Evolutionary conservation across 1,140 invertebrate species (phyloP).

Genomic region (Micrasema minimum): DNA sequence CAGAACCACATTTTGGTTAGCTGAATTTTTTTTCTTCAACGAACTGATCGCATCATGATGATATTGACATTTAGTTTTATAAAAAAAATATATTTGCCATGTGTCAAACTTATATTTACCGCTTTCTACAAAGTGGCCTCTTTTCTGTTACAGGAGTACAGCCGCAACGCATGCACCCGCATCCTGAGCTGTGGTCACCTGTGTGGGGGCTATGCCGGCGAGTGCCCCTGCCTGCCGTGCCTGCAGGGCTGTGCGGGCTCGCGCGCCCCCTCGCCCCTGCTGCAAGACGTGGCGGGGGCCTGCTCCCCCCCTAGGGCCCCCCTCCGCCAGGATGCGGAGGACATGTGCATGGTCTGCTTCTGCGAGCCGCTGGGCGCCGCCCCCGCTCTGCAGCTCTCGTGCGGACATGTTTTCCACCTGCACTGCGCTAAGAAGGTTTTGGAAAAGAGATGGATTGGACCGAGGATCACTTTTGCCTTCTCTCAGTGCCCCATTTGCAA

Average conservation of each 20-base stretch:
- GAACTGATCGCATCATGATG: no score
- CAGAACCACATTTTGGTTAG: no score
- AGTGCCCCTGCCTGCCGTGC: constrained; percentile 88
- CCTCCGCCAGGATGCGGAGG: constrained; percentile 95
- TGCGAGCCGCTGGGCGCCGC: constrained; percentile 94
- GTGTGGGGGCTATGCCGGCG: constrained; percentile 90
- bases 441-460: constrained; percentile 90
- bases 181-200: constrained; percentile 89
- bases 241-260: constrained; percentile 81
- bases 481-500: constrained; percentile 97
- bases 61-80: no score
- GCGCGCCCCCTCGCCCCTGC: constrained; percentile 62
- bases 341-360: constrained; percentile 99
- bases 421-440: constrained; percentile 92
- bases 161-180: constrained; percentile 85
- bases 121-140: no score
- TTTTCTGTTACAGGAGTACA: constrained; percentile 79
- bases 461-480: constrained; percentile 96
- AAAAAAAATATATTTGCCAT: no score
- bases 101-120: no score
- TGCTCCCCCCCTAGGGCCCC: constrained; percentile 55
- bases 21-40: no score
- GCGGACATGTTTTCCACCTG: constrained; percentile 96
- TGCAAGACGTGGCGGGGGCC: constrained; percentile 48
- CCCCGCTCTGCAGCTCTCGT: constrained; percentile 83